These are phyloP conservation scores for Herpetotheres cachinnans DNA, from an alignment of 2,113 vertebrate species.

Conservation along the genomic window DNA sequence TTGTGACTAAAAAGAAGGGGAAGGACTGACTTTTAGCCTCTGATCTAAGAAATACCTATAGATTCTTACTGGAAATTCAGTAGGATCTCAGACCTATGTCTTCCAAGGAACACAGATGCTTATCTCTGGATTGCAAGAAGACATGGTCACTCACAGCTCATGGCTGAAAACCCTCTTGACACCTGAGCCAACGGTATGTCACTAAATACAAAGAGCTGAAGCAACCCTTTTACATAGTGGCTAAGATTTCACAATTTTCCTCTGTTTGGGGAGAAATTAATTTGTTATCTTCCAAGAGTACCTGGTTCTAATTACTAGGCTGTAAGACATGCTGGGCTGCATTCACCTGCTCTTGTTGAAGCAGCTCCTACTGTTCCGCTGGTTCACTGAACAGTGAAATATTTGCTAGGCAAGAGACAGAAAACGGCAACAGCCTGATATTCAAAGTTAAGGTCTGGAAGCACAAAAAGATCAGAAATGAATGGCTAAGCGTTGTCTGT, in stretches of 20 bases:
- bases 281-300: background rate
- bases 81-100: background rate
- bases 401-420: background rate
- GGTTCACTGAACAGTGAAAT: background rate
- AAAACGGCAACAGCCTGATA: background rate
- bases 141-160: background rate
- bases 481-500: background rate
- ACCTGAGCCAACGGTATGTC: background rate
- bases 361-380: background rate
- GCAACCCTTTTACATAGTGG: background rate
- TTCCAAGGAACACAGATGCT: background rate
- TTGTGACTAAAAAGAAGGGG: background rate
- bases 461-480: background rate
- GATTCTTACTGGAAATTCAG: background rate
- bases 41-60: background rate
- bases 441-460: background rate
- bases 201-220: background rate
- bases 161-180: background rate
- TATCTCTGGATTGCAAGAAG: background rate
- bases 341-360: background rate
- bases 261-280: background rate
- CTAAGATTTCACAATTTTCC: background rate
- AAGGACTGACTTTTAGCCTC: background rate
- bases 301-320: background rate
- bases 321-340: background rate